Conservation (phyloP, 2,113 vertebrate genomes). For the Brachyhypopomus gauderio region DNA sequence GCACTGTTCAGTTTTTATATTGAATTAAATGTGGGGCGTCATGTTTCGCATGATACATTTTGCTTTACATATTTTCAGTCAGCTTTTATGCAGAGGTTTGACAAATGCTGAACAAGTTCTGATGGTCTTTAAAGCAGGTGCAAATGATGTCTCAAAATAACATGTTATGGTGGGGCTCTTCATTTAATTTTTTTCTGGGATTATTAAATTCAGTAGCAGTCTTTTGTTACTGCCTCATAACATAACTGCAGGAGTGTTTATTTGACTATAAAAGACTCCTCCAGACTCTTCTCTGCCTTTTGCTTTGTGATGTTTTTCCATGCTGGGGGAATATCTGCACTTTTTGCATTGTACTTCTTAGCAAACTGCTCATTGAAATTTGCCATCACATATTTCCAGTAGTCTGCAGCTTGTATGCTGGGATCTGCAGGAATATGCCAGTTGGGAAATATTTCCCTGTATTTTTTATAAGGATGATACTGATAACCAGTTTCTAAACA, state of each 20-base stretch:
- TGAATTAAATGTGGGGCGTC: too few relatives aligned
- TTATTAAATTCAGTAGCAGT: too few relatives aligned
- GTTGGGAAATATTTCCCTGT: slow-evolving; percentile 57
- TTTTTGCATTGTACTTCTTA: background rate
- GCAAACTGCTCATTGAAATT: slow-evolving; percentile 64
- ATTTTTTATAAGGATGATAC: slow-evolving; percentile 55
- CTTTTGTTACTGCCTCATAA: background rate
- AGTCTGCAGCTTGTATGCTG: slow-evolving; percentile 62
- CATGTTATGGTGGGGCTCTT: too few relatives aligned
- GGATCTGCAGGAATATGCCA: slow-evolving; percentile 70
- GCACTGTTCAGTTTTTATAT: too few relatives aligned
- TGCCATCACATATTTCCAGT: slow-evolving; percentile 67
- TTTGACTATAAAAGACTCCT: slow-evolving; percentile 55
- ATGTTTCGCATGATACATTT: too few relatives aligned
- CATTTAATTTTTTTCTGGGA: too few relatives aligned
- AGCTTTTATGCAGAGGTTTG: too few relatives aligned
- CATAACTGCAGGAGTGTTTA: slow-evolving; percentile 47
- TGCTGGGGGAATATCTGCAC: slow-evolving; percentile 56
- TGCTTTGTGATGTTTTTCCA: slow-evolving; percentile 47
- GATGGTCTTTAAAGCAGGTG: too few relatives aligned
- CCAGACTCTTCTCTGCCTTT: slow-evolving; percentile 62
- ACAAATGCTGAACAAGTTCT: too few relatives aligned
- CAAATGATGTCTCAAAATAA: too few relatives aligned
- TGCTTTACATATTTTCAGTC: too few relatives aligned
- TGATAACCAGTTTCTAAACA: accelerated